Conservation (phyloP, 2,113 vertebrate species). For the Myodes glareolus region DNA sequence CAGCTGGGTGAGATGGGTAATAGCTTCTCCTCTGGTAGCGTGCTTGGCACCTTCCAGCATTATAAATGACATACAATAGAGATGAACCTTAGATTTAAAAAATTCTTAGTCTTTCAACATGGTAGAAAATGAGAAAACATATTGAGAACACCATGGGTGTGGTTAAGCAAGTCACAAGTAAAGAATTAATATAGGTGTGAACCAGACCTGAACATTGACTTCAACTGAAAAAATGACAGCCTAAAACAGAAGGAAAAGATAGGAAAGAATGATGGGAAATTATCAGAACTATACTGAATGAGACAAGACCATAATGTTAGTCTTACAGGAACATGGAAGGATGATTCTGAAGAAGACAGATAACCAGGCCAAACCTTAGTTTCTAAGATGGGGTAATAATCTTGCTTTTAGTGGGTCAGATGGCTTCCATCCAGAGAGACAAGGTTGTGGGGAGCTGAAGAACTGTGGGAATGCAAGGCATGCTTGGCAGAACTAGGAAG, state of each 20-base stretch:
- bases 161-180: background rate
- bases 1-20: background rate
- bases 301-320: background rate
- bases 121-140: conserved; percentile 20
- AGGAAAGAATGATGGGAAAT: too few species aligned
- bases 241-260: background rate
- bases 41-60: background rate
- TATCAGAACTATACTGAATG: background rate
- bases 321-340: background rate
- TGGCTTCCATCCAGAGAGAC: background rate
- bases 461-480: background rate
- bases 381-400: background rate
- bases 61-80: background rate
- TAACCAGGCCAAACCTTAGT: background rate
- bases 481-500: background rate
- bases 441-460: background rate
- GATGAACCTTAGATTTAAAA: background rate
- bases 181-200: background rate
- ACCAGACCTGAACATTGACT: background rate
- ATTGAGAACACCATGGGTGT: background rate
- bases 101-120: background rate
- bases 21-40: background rate
- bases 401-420: background rate
- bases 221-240: background rate
- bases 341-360: background rate